Evolutionary conservation across 2,113 vertebrate genomes (phyloP), one percentile per base, ranked within the genome.

Genomic region (Erythrocercus mccallii): DNA sequence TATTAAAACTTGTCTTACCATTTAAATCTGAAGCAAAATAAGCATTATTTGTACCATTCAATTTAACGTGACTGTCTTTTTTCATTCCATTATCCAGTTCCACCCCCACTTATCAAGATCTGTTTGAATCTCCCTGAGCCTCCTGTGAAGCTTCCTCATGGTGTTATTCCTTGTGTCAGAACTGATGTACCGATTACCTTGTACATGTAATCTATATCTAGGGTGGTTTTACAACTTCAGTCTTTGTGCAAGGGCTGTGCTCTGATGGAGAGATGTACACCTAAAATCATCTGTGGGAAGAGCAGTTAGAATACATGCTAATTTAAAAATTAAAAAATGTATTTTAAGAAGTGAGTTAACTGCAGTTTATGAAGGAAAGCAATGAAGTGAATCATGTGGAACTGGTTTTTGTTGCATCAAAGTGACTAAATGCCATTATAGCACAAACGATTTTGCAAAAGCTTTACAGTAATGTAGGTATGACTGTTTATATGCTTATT

Each of bases 21-120:
- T 86, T 95, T 88, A 81, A 88, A 74, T 95, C 53, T 83, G 61
- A 64, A 81, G 48, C 60, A 92, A 88, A 90, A 71, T 40, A 90
- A 80, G 58, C 68, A 11, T 80, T 18, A 13, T 69, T 71, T 7
- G 27, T 71, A 27, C 18, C 0, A 0, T 86, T 94, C 61, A 35
- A 3, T 78, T 62, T 87, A 78, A 60, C 1, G 2, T 62, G 66
- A 44, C 65, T 88, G n/a, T 35, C 65, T 90, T 17, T 83, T 94
- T 76, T 70, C 76, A 79, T 90, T 94, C 57, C 64, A 45, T 79
- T 3, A 7, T 48, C 48, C 66, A 28, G 15, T 87, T 62, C 44
- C 5, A 7, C 12, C 38, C 5, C 5, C 7, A 24, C 30, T 64
- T 88, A 72, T 37, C 74, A 66, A 74, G 79, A 94, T 86, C 37